Conservation (phyloP, 2,113 vertebrate genomes). For the Coturnix japonica region DNA sequence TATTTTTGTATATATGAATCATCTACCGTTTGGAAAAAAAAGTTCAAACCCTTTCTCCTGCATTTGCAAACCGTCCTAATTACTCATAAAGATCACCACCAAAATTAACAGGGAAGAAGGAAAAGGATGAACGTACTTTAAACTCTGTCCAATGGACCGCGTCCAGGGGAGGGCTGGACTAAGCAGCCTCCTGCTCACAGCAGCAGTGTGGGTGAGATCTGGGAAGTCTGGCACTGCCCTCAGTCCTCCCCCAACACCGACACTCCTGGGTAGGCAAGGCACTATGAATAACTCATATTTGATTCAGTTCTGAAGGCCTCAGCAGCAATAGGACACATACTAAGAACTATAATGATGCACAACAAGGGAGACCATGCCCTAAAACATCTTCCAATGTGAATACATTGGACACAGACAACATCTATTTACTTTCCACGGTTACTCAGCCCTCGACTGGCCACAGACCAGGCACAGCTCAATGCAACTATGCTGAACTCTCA, state of each 20-base stretch:
- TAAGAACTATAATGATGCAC: fast-evolving
- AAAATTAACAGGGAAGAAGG: background rate
- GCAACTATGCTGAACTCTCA: background rate
- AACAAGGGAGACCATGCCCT: background rate
- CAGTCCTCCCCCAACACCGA: background rate
- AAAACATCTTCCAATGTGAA: slow-evolving; percentile 22
- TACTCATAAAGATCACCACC: background rate
- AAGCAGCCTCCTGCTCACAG: background rate
- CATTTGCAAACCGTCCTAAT: background rate
- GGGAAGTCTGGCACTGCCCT: background rate
- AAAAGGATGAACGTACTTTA: fast-evolving
- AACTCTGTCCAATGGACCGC: background rate
- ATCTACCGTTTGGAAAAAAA: background rate
- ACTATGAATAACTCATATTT: background rate
- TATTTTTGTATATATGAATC: slow-evolving; percentile 44
- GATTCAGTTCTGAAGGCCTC: background rate
- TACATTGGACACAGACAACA: slow-evolving; percentile 14
- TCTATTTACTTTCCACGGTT: slow-evolving; percentile 11
- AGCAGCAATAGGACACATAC: background rate
- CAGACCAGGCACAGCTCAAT: background rate
- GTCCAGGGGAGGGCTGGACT: background rate
- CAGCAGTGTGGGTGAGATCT: background rate
- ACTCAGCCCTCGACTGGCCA: background rate
- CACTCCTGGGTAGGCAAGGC: background rate
- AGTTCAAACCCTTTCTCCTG: background rate